Conservation (phyloP, 2,797 vertebrate genomes). For the Clarias fuscus region DNA sequence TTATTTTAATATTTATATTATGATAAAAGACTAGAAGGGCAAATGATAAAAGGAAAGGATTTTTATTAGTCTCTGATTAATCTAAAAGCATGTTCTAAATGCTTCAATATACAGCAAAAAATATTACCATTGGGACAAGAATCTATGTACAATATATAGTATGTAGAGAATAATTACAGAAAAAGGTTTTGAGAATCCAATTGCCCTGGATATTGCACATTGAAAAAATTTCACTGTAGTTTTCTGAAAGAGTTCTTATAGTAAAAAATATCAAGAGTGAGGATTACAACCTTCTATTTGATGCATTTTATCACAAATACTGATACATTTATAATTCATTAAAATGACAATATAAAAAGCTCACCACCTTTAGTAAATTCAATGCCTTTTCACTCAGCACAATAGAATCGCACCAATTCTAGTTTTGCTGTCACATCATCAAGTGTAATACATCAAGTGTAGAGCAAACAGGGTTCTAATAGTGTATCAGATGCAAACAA, state of each 20-base stretch:
- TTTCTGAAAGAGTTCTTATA: background rate
- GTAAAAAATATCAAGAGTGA: background rate
- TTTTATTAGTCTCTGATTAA: background rate
- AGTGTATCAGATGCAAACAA: background rate
- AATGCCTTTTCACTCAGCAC: background rate
- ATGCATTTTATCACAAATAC: background rate
- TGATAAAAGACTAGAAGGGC: constrained; percentile 7
- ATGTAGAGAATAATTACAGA: constrained; percentile 3
- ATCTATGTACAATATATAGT: background rate
- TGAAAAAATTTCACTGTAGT: background rate
- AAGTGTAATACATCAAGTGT: background rate
- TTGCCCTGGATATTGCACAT: background rate
- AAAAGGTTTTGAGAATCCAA: background rate
- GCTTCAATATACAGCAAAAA: background rate
- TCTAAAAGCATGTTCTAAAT: background rate
- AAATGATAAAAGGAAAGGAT: background rate
- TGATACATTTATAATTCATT: background rate
- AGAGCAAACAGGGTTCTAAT: background rate
- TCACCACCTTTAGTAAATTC: background rate
- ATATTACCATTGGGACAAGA: background rate
- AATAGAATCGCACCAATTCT: background rate
- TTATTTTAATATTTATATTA: background rate
- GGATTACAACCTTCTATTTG: no score
- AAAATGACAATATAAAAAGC: background rate
- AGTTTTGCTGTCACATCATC: background rate